Evolutionary conservation across 64 coral and sea anemone species (phyloP).

Genomic region (Hydrozoanthus tunicans): DNA sequence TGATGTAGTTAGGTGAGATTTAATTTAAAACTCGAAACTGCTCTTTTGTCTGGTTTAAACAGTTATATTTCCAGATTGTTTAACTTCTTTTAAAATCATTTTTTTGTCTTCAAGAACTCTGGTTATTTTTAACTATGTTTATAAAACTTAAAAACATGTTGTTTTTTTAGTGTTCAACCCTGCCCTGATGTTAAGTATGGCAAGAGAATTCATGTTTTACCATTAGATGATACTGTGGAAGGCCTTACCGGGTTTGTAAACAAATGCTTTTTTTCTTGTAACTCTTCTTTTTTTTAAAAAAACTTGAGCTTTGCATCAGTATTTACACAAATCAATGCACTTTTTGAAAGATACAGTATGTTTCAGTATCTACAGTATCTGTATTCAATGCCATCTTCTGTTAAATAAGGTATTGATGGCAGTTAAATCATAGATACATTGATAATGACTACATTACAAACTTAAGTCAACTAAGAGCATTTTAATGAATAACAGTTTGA

Average conservation of each 20-base stretch:
- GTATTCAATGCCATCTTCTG: too few relatives aligned
- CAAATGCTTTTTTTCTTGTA: neutral
- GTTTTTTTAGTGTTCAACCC: conserved; percentile 83
- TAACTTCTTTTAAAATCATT: too few relatives aligned
- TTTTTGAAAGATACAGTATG: too few relatives aligned
- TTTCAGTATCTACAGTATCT: too few relatives aligned
- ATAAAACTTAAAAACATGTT: neutral
- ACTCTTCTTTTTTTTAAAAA: too few relatives aligned
- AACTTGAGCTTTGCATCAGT: too few relatives aligned
- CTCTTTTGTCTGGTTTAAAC: neutral
- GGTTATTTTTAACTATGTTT: neutral
- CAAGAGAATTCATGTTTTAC: conserved; percentile 97
- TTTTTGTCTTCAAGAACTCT: neutral
- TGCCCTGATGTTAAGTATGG: conserved; percentile 99
- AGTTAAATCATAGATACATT: too few relatives aligned
- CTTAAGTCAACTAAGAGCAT: too few relatives aligned
- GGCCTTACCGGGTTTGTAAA: conserved; percentile 85
- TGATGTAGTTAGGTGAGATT: conserved; percentile 84
- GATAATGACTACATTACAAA: too few relatives aligned
- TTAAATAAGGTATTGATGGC: too few relatives aligned
- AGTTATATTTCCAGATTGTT: neutral
- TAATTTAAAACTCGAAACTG: neutral
- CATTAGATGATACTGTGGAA: conserved; percentile 97
- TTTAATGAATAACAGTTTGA: too few relatives aligned
- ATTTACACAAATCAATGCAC: too few relatives aligned